Evolutionary conservation across 2,113 vertebrate genomes (phyloP).

Genomic region (Falco punctatus): DNA sequence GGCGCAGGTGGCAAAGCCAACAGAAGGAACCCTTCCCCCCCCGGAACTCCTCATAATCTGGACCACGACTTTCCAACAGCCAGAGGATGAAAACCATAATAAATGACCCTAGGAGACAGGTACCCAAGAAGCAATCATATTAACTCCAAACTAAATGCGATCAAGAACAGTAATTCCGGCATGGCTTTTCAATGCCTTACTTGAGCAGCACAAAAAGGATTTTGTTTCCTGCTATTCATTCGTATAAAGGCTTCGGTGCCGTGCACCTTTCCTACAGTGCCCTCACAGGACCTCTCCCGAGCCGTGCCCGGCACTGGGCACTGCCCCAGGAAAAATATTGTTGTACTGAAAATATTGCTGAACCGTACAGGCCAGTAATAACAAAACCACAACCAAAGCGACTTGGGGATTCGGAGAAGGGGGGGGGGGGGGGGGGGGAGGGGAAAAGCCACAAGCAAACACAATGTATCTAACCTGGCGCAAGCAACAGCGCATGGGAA

Average conservation of each 20-base stretch:
- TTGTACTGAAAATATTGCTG: background rate
- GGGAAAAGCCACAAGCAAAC: background rate
- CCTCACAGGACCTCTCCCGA: background rate
- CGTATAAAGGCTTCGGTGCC: background rate
- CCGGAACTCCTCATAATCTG: background rate
- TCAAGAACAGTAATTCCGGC: background rate
- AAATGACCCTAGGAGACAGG: background rate
- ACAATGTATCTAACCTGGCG: background rate
- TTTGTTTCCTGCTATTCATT: background rate
- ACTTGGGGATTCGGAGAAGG: background rate
- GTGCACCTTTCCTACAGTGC: background rate
- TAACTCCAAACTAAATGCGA: background rate
- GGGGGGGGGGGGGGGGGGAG: too few species aligned
- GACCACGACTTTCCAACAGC: background rate
- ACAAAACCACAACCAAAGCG: background rate
- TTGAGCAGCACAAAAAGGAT: background rate
- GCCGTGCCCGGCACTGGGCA: background rate
- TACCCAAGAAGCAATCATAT: background rate
- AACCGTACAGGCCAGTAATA: background rate
- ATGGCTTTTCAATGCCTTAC: background rate
- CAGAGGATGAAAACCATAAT: background rate
- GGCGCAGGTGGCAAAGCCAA: background rate
- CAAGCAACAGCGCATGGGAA: background rate
- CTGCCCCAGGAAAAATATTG: background rate
- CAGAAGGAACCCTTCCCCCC: background rate